Percentiles rank a stretch among this genome's conserved stretches.
phyloP scores from a whole-genome alignment of 2,888 invertebrate species.

The Allophyes oxyacanthae region DNA sequence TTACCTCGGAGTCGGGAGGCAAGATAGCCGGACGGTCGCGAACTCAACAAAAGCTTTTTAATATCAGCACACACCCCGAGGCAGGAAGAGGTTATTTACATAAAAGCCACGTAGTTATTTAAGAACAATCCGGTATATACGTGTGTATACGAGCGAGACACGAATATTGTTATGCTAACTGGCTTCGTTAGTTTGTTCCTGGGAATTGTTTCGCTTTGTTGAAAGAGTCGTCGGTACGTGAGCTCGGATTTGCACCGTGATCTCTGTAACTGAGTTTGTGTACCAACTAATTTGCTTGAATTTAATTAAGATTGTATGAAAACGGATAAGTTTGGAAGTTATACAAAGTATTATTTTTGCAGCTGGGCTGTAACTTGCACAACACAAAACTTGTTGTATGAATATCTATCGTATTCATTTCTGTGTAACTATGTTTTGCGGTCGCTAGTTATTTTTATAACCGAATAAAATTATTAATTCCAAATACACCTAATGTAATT shows the following conservation, averaged over 20 bases:
- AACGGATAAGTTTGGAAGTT: constrained; percentile 43
- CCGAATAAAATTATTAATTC: too few relatives aligned
- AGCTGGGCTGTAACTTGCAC: constrained; percentile 1
- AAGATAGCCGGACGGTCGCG: constrained; percentile 70
- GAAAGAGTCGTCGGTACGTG: constrained; percentile 75
- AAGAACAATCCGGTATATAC: constrained; percentile 78
- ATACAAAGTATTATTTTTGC: constrained; percentile 32
- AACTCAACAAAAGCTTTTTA: constrained; percentile 84
- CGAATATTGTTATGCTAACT: constrained; percentile 88
- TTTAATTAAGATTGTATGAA: constrained; percentile 60
- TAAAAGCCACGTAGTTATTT: constrained; percentile 82
- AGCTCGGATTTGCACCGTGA: constrained; percentile 75
- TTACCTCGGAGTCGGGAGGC: constrained; percentile 52
- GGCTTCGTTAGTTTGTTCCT: constrained; percentile 88
- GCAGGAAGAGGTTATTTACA: constrained; percentile 82
- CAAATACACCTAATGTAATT: too few relatives aligned
- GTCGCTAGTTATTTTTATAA: too few relatives aligned
- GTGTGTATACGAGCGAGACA: constrained; percentile 62
- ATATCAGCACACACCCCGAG: constrained; percentile 82
- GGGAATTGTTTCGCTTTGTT: constrained; percentile 83
- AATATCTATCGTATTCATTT: too few relatives aligned
- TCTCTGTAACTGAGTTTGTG: constrained; percentile 65
- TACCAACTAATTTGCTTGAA: constrained; percentile 73
- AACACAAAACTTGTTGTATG: too few relatives aligned
- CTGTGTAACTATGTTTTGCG: too few relatives aligned